Conservation (phyloP, 2,113 vertebrate species). For the Maccullochella peelii region DNA sequence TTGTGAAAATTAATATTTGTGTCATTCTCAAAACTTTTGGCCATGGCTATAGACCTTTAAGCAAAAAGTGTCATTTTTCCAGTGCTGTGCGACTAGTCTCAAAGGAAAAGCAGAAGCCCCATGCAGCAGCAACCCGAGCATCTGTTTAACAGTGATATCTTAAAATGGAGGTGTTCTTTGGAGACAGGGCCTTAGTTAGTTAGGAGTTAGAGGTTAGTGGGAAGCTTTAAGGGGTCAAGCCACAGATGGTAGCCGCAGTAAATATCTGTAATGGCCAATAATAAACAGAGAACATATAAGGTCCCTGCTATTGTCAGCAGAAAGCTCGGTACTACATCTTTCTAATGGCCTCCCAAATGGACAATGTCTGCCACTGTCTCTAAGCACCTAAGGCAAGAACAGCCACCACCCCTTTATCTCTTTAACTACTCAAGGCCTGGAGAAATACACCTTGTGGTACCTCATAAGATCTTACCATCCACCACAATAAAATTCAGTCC, state of each 20-base stretch:
- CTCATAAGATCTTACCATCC: constrained; percentile 53
- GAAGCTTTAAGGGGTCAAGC: constrained; percentile 67
- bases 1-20: no score
- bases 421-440: constrained; percentile 60
- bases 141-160: constrained; percentile 38
- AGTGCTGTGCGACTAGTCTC: not conserved
- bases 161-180: constrained; percentile 25
- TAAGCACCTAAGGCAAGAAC: constrained; percentile 47
- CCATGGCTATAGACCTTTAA: constrained; percentile 41
- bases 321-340: constrained; percentile 68
- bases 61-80: constrained; percentile 38
- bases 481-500: constrained; percentile 44
- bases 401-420: constrained; percentile 60
- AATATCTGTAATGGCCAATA: constrained; percentile 78
- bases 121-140: not conserved
- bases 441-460: constrained; percentile 56
- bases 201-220: constrained; percentile 56
- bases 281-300: constrained; percentile 75
- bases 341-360: constrained; percentile 72
- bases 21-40: no score
- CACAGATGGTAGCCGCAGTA: constrained; percentile 69
- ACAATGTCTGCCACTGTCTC: constrained; percentile 68
- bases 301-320: constrained; percentile 73
- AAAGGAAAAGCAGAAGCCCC: not conserved
- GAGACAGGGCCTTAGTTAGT: constrained; percentile 41